Evolutionary conservation across 2,888 invertebrate species (phyloP).

Genomic region (Ryuthela nishihirai): DNA sequence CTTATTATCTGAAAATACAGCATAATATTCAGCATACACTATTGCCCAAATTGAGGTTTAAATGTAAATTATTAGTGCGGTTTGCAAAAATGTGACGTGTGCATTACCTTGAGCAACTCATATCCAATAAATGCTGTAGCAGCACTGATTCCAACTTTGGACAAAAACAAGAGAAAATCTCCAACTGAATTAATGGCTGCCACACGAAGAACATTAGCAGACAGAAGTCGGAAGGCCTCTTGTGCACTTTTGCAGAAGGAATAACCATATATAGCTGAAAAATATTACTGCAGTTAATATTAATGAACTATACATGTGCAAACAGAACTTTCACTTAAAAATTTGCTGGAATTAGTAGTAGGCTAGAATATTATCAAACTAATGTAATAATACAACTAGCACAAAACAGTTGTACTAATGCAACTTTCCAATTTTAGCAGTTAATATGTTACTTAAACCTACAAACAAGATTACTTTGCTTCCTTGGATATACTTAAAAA

Average conservation of each 20-base stretch:
- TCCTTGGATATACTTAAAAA: too few species aligned
- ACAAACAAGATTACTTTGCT: too few species aligned
- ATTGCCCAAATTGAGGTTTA: background rate
- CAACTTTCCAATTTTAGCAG: too few species aligned
- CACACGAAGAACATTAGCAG: constrained; percentile 78
- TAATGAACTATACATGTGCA: background rate
- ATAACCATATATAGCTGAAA: constrained; percentile 28
- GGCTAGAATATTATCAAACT: too few species aligned
- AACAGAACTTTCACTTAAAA: background rate
- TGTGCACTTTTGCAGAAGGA: constrained; percentile 18
- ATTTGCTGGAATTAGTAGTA: too few species aligned
- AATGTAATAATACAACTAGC: too few species aligned
- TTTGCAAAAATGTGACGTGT: too few species aligned
- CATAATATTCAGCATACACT: background rate
- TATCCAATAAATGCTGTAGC: constrained; percentile 74
- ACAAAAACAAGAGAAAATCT: constrained; percentile 86
- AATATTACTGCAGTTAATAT: background rate
- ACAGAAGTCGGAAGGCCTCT: constrained; percentile 55
- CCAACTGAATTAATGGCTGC: constrained; percentile 89
- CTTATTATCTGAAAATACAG: background rate
- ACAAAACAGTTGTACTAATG: too few species aligned
- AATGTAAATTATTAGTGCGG: too few species aligned
- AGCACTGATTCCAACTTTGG: constrained; percentile 72
- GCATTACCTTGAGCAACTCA: constrained; percentile 64
- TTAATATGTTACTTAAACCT: too few species aligned